A percentile compares a stretch with the other conserved stretches of the same genome.
phyloP scores from a whole-genome alignment of 1,140 invertebrate genomes.

The Bombus ignitus region DNA sequence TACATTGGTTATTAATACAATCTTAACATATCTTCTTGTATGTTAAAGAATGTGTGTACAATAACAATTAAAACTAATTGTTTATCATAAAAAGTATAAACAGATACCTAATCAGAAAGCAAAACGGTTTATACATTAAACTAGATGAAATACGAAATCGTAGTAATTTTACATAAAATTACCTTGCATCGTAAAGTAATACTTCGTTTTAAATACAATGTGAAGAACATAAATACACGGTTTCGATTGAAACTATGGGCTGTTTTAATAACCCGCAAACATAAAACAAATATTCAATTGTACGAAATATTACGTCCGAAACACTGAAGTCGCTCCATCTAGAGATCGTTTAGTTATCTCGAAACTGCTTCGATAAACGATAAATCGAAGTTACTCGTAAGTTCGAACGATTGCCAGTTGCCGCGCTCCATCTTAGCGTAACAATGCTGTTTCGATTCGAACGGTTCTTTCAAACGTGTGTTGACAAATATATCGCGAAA shows the following conservation, averaged over 20 bases:
- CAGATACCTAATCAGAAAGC: conserved; percentile 4
- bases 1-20: conserved; percentile 22
- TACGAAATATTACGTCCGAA: not conserved
- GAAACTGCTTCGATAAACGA: not conserved
- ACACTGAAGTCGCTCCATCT: not conserved
- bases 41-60: not conserved
- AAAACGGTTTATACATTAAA: conserved; percentile 5
- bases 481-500: not conserved
- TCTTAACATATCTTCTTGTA: not conserved
- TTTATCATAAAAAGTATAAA: conserved; percentile 36
- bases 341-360: no score
- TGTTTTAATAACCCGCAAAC: not conserved
- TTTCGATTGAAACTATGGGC: not conserved
- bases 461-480: not conserved
- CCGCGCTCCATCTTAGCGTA: not conserved
- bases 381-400: not conserved
- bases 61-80: conserved; percentile 25
- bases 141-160: conserved; percentile 34
- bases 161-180: not conserved
- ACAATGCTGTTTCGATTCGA: not conserved
- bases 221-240: not conserved
- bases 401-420: not conserved
- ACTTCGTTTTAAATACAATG: not conserved
- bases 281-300: not conserved
- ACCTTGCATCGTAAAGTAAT: not conserved